A percentile compares a stretch with the other conserved stretches of the same genome.
These are phyloP conservation scores for Epinotia bilunana DNA, from an alignment of 2,888 invertebrate species.

Conservation along the genomic window DNA sequence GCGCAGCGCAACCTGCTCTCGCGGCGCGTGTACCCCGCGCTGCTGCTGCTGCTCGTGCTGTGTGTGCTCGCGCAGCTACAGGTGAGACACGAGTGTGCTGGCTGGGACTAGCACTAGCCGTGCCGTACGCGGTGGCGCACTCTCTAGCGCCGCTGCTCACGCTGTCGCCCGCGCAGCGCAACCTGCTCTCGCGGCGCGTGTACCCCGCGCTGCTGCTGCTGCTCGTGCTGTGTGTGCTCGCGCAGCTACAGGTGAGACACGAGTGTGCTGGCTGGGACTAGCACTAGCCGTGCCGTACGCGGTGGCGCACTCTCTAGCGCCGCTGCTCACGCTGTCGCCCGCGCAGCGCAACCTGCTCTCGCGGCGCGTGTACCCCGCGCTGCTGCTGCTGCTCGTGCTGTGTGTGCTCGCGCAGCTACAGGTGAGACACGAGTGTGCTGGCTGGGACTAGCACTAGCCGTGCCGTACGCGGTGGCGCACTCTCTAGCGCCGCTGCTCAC, in stretches of 20 bases:
- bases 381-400: too few species aligned
- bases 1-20: conserved; percentile 90
- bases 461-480: too few species aligned
- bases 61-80: conserved; percentile 81
- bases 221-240: conserved; percentile 84
- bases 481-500: too few species aligned
- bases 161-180: conserved; percentile 86
- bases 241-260: conserved; percentile 66
- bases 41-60: conserved; percentile 89
- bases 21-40: conserved; percentile 94
- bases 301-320: too few species aligned
- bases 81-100: conserved; percentile 82
- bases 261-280: too few species aligned
- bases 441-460: too few species aligned
- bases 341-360: too few species aligned
- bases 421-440: too few species aligned
- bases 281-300: too few species aligned
- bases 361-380: too few species aligned
- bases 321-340: too few species aligned
- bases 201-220: conserved; percentile 95
- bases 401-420: too few species aligned
- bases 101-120: conserved; percentile 94
- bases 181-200: conserved; percentile 92
- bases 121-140: conserved; percentile 96
- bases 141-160: conserved; percentile 89